Evolutionary conservation across 1,140 invertebrate species (phyloP), one percentile per base, ranked within the genome.

Genomic region (Pogonognathellus flavescens): DNA sequence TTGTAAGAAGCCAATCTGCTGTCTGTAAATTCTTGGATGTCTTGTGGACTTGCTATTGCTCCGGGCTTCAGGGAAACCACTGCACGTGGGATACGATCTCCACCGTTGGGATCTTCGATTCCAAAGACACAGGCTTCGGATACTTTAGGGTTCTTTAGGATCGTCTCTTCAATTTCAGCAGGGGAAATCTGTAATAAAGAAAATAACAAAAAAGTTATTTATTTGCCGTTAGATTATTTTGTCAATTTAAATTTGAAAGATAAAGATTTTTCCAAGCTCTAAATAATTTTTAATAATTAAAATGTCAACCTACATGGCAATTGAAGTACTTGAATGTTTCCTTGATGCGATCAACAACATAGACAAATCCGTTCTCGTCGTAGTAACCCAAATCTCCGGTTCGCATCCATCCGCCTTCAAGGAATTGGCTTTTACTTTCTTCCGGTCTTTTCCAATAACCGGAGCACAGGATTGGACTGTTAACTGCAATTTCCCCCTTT

Each of bases 101-200:
- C 86, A 18, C 88, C 84, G 49, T 91, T 86, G 62, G 90, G 89
- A 88, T 92, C 91, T 10, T 89, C 89, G 8, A 92, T 88, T 49
- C 91, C 91, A 55, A 92, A 89, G n/a, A 92, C 91, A 25, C 90
- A 91, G n/a, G 90, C 90, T 81, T 92, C 91, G 14, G 89, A 89
- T 22, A 92, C 88, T 57, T 89, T 89, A 9, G 88, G 88, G 88
- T 91, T 89, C 66, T 90, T 90, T 31, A 91, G 84, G 14, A 92
- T 89, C 10, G 88, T 57, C 25, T 80, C 87, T 84, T 90, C 90
- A 18, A 90, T 31, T 84, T 89, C 89, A 6, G 88, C 83, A 25
- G 90, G 89, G 22, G 89, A 85, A 13, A 90, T 88, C 86, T 89
- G 86, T 55, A 80, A 60, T 50, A 13, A 50, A 81, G 18, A 60